These are phyloP conservation scores for Aurelia sp. DNA, from an alignment of 30 jellyfish, hydroid and myxozoan genomes.

Conservation along the genomic window DNA sequence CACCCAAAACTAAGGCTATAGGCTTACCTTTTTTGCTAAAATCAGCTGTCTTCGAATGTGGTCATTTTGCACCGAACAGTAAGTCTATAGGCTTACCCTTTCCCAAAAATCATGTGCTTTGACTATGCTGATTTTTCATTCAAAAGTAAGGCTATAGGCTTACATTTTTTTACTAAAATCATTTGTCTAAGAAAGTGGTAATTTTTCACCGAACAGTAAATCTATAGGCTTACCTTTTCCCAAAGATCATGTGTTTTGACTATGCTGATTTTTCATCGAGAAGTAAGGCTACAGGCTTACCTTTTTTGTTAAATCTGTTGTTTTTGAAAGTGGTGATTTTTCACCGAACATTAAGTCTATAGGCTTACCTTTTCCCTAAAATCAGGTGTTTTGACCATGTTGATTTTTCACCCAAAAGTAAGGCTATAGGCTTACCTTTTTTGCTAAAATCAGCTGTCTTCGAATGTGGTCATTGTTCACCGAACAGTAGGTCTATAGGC, in stretches of 20 bases:
- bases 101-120: background rate
- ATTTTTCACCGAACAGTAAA: background rate
- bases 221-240: background rate
- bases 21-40: background rate
- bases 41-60: background rate
- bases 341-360: background rate
- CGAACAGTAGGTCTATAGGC: background rate
- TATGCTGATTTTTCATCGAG: background rate
- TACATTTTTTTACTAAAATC: background rate
- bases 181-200: background rate
- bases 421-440: conserved; percentile 2
- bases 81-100: background rate
- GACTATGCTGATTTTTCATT: background rate
- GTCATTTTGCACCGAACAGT: background rate
- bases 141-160: background rate
- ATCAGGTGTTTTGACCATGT: background rate
- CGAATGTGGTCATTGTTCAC: background rate
- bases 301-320: background rate
- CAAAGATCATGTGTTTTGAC: background rate
- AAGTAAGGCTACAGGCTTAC: background rate
- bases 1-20: background rate
- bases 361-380: background rate
- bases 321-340: background rate
- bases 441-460: background rate
- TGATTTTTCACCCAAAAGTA: background rate